phyloP scores from a whole-genome alignment of 2,888 invertebrate genomes.

The Rhabditoides inermis region DNA sequence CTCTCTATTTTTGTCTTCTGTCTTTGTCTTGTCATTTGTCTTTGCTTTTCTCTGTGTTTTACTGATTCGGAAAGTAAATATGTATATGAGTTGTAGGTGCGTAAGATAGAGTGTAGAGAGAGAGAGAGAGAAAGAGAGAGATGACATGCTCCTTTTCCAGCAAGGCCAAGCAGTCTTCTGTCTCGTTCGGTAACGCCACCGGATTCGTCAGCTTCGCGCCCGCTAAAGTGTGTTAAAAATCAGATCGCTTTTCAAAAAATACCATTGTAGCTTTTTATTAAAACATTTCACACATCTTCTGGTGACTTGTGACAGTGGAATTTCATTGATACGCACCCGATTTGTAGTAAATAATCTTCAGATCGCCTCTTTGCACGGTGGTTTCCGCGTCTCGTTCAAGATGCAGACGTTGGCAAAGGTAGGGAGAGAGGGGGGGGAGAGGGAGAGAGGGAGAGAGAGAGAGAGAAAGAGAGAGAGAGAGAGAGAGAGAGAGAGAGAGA shows the following conservation, averaged over 20 bases:
- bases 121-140: too few relatives aligned
- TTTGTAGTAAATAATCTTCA: background rate
- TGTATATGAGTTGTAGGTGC: too few relatives aligned
- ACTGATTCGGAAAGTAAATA: too few relatives aligned
- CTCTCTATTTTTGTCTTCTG: background rate
- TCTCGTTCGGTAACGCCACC: constrained; percentile 33
- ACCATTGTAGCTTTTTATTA: background rate
- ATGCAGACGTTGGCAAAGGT: constrained; percentile 46
- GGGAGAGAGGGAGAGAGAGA: too few relatives aligned
- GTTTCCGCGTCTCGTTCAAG: constrained; percentile 42
- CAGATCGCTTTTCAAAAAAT: background rate
- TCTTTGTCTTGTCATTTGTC: background rate
- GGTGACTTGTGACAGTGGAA: too few relatives aligned
- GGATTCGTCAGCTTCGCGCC: constrained; percentile 24
- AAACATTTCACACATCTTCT: too few relatives aligned
- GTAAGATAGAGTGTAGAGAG: too few relatives aligned
- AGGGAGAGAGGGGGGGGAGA: too few relatives aligned
- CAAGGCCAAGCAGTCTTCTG: constrained; percentile 22
- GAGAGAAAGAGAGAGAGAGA: too few relatives aligned
- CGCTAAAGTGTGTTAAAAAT: constrained; percentile 10
- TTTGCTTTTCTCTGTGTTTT: background rate
- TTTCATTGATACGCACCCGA: too few relatives aligned
- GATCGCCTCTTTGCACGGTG: constrained; percentile 21
- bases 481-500: too few relatives aligned
- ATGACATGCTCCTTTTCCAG: constrained; percentile 15